Percentiles rank a stretch among this genome's conserved stretches.
These are phyloP conservation scores for Podarcis raffonei DNA, from an alignment of 2,113 vertebrate species.

Conservation along the genomic window DNA sequence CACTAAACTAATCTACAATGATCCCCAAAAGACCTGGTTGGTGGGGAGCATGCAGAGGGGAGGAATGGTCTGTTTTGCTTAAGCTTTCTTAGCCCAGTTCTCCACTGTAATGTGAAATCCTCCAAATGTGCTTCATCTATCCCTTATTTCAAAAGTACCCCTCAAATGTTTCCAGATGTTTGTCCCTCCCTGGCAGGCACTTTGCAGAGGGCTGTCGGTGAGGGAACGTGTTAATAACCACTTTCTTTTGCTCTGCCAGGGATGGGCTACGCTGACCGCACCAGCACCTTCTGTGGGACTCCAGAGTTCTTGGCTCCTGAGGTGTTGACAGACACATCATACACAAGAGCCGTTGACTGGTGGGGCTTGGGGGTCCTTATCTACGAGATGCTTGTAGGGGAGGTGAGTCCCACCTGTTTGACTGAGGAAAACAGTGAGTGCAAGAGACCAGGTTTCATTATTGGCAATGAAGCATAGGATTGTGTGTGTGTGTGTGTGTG, in stretches of 20 bases:
- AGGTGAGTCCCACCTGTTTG: conserved; percentile 80
- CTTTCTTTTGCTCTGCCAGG: conserved; percentile 75
- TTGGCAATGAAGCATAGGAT: neutral
- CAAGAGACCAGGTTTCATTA: neutral
- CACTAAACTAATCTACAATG: neutral
- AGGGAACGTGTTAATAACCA: conserved; percentile 40
- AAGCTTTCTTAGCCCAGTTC: neutral
- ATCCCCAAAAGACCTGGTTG: neutral
- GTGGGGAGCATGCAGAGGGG: neutral
- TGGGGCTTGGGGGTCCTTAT: conserved; percentile 98
- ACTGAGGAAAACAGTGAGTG: neutral
- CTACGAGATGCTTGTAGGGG: conserved; percentile 99
- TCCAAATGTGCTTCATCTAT: neutral
- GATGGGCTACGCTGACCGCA: conserved; percentile 98
- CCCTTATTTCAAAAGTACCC: neutral
- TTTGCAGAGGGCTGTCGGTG: neutral
- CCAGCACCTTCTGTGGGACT: conserved; percentile 97
- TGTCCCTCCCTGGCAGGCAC: neutral
- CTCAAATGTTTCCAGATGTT: neutral
- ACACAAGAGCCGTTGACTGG: conserved; percentile 97
- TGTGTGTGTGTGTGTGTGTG: neutral
- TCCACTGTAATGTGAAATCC: neutral
- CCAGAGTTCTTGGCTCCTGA: conserved; percentile 98
- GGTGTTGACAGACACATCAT: conserved; percentile 97
- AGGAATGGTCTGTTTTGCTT: neutral